Conservation (phyloP, 2,797 vertebrate species). For the Buceros bicornis region DNA sequence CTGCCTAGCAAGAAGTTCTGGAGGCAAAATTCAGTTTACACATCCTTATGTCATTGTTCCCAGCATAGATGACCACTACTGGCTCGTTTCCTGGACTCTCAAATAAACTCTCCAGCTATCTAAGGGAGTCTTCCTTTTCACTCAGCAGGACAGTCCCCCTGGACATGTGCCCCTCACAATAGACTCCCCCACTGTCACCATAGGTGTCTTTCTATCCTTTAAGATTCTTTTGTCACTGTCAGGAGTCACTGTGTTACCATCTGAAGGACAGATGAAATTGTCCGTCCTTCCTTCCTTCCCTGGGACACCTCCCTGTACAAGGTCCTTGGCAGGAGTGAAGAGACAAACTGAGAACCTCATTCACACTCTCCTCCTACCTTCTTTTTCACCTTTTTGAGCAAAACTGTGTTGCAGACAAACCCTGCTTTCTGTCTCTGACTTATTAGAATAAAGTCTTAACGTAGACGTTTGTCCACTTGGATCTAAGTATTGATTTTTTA, state of each 20-base stretch:
- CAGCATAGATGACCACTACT: rapidly evolving
- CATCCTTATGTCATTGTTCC: not conserved
- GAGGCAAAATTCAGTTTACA: not conserved
- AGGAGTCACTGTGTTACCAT: not conserved
- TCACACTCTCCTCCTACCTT: not conserved
- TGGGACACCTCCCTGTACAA: not conserved
- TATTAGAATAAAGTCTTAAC: not conserved
- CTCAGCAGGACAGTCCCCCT: not conserved
- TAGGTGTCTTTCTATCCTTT: not conserved
- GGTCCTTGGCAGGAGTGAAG: not conserved
- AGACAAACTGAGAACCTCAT: not conserved
- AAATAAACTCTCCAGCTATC: not conserved
- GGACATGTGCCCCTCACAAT: not conserved
- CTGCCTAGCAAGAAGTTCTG: not conserved
- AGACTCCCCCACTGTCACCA: not conserved
- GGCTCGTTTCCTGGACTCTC: not conserved
- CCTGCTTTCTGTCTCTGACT: not conserved
- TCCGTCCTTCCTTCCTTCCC: not conserved
- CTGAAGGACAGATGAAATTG: not conserved
- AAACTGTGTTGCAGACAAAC: not conserved
- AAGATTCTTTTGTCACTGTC: not conserved
- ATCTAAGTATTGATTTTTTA: not conserved
- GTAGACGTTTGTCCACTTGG: not conserved
- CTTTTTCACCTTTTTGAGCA: not conserved
- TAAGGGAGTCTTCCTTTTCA: not conserved